Percentiles rank a stretch among this genome's conserved stretches.
Evolutionary conservation across 2,797 vertebrate species (phyloP).

Genomic region (Thalassophryne amazonica): DNA sequence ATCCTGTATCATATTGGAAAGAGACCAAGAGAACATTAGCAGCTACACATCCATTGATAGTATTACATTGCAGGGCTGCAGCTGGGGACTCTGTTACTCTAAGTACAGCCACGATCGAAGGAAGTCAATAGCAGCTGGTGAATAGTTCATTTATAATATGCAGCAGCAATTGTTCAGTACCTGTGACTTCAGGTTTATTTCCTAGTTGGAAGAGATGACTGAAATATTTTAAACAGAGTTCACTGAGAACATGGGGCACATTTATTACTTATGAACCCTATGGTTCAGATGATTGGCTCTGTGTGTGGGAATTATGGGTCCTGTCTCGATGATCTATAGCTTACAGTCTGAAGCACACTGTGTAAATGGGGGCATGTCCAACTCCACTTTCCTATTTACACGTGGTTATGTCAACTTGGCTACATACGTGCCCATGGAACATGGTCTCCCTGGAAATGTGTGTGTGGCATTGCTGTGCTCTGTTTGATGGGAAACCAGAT

Average conservation of each 20-base stretch:
- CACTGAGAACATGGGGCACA: neutral
- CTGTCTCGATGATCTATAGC: too few species aligned
- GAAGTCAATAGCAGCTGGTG: conserved; percentile 42
- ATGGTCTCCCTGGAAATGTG: too few species aligned
- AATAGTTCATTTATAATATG: conserved; percentile 51
- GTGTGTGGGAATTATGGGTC: too few species aligned
- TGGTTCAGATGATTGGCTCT: too few species aligned
- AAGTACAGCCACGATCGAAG: conserved; percentile 61
- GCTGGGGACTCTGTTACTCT: conserved; percentile 55
- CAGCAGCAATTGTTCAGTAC: conserved; percentile 18
- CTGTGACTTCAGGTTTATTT: conserved; percentile 14
- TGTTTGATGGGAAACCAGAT: too few species aligned
- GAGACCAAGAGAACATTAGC: conserved; percentile 46
- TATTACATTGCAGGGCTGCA: conserved; percentile 35
- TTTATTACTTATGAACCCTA: neutral
- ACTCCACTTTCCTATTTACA: too few species aligned
- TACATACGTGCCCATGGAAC: too few species aligned
- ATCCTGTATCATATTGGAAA: conserved; percentile 43
- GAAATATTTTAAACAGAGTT: conserved; percentile 14
- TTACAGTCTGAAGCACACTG: too few species aligned
- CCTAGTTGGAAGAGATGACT: conserved; percentile 13
- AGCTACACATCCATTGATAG: conserved; percentile 57
- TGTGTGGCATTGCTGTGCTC: too few species aligned
- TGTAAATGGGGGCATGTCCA: too few species aligned
- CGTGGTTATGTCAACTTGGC: too few species aligned